phyloP scores from a whole-genome alignment of 2,113 vertebrate genomes.

The Miniopterus natalensis region DNA sequence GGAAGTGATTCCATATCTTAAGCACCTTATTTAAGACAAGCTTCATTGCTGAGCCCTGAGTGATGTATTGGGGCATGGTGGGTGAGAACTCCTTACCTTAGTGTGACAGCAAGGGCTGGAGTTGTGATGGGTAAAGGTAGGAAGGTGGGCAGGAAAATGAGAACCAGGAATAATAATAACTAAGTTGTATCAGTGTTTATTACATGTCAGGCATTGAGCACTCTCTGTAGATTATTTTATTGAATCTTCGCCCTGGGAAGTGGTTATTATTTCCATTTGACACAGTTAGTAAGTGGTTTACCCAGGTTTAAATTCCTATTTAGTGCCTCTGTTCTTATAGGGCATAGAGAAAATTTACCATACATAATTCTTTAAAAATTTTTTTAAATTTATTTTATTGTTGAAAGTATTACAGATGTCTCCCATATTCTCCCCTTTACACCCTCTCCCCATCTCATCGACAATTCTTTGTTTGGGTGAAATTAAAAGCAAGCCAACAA shows the following conservation, averaged over 20 bases:
- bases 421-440: no score
- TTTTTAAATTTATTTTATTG: no score
- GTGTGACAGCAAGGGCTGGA: neutral
- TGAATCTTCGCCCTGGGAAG: neutral
- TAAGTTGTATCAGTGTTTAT: neutral
- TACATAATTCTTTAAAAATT: neutral
- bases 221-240: neutral
- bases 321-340: neutral
- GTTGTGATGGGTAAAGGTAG: neutral
- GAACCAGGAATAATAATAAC: neutral
- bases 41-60: neutral
- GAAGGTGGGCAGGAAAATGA: neutral
- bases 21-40: neutral
- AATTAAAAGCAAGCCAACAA: constrained; percentile 40
- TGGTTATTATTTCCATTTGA: neutral
- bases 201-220: neutral
- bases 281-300: neutral
- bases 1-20: neutral
- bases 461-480: neutral
- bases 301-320: neutral
- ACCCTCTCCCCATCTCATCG: no score
- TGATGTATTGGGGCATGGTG: rapidly evolving
- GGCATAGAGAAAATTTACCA: neutral
- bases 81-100: neutral
- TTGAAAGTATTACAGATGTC: no score